Evolutionary conservation across 30 jellyfish, hydroid and myxozoan genomes (phyloP), one percentile per base, ranked within the genome.

Genomic region (Sanderia malayensis): DNA sequence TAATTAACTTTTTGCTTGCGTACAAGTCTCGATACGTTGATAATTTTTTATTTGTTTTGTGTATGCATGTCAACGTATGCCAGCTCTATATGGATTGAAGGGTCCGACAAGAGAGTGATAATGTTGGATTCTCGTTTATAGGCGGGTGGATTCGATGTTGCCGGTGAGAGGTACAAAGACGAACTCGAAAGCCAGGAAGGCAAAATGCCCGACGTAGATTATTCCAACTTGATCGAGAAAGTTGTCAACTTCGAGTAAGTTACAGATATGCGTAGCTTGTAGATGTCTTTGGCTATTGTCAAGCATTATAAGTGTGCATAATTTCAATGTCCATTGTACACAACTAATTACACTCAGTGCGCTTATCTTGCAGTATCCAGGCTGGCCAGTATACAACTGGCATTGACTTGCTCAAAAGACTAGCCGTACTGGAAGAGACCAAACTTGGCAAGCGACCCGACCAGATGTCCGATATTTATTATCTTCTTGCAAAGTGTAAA

Each of bases 81-180:
- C n/a, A n/a, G n/a, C n/a, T n/a, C n/a, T n/a, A n/a, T n/a, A n/a
- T n/a, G n/a, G n/a, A n/a, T n/a, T n/a, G n/a, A n/a, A n/a, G n/a
- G n/a, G n/a, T n/a, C n/a, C n/a, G n/a, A n/a, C n/a, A n/a, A n/a
- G n/a, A n/a, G n/a, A n/a, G n/a, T n/a, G n/a, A 15, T 41, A 41
- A 15, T 15, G 15, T 41, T 41, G 29, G 27, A 28, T 8, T 31
- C 60, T 6, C 3, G 1, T 59, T 60, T 27, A 31, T 33, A 82
- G 94, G 94, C 94, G 41, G 94, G 94, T 4, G 94, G 94, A 3
- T 82, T 55, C 27, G 86, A 71, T 13, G 84, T 53, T 27, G 94
- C 94, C 17, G 94, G 94, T 11, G 74, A 82, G 23, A 44, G 81
- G 71, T 82, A 82, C 81, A 82, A 71, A 47, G 53, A 46, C 28